Base-by-base conservation (phyloP, 2,113 vertebrate species). In the Notarius lentiginosus region DNA sequence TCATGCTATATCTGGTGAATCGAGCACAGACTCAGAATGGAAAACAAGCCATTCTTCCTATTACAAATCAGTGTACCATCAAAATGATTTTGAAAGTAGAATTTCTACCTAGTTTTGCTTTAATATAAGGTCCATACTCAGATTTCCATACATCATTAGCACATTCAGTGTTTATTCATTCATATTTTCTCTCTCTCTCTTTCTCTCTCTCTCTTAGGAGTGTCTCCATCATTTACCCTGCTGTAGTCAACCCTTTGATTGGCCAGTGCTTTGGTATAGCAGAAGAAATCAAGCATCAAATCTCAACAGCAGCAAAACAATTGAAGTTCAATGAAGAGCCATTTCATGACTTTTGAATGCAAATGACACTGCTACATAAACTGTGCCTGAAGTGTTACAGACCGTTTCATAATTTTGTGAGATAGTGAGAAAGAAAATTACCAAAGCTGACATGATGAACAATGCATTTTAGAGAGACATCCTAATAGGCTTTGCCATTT, bases 221-320 rank as follows among this genome's bases (percentile, higher is more conserved):
- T 90, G 90, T 90, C 91, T 89, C 86, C 87, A 85, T 85, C 88
- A 90, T 86, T 86, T 88, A 88, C 76, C 86, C 87, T 82, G 90
- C 90, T 91, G 89, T 92, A 93, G 90, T 88, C 89, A 91, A 93
- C 90, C 90, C 79, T 88, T 90, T 92, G 91, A 93, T 93, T 92
- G 89, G 91, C 89, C 89, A 90, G 87, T 92, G 91, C 89, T 89
- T 92, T 61, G 79, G 79, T 68, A 83, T 76, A 87, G 68, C 79
- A 56, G 83, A 82, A 60, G 75, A 87, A 68, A 80, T 82, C 82
- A 87, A 53, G 34, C 61, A 24, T 27, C 51, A 75, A 68, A 58
- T 88, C 72, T 63, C 51, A 80, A 68, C 66, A 86, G 82, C 77
- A 89, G 73, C 73, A 58, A 89, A 84, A 76, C 66, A 63, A 10